Evolutionary conservation across 1,140 invertebrate genomes (phyloP), one percentile per base, ranked within the genome.

Genomic region (Oryzaephilus surinamensis): DNA sequence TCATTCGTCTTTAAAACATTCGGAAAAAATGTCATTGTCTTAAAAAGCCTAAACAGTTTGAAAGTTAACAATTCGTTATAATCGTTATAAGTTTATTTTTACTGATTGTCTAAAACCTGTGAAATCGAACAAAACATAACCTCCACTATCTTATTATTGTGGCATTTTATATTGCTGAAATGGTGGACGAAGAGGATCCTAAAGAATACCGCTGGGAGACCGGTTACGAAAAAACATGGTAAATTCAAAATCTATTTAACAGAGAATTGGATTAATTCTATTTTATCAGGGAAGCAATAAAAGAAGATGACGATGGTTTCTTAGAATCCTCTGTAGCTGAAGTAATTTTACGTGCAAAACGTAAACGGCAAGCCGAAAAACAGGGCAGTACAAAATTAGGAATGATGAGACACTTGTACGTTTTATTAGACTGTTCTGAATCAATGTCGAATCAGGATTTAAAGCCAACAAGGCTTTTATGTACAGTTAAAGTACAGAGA

Each of bases 181-280:
- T 55, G 51, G 48, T 72, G 35, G 81, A 86, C 32, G 84, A 91
- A 33, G 86, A 89, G 26, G 87, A 91, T 57, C 74, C 78, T 26
- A 91, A 92, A 56, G 90, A 92, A 57, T 97, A 97, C 60, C 74
- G 90, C 14, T 97, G 92, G 92, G 92, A 97, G 62, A 92, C 86
- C 26, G 93, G 92, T 54, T 97, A 97, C 67, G 92, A 97, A 64
- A 92, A 91, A 65, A 93, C 89, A 57, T 94, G 90, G 90, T 88
- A 69, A 69, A 57, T 61, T 35, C 39, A 39, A 41, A 40, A 41
- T 47, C 37, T 19, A 32, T 17, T 24, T 28, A 24, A 10, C 10
- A 26, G 5, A 15, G 24, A 4, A 20, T 18, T 38, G 37, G 26
- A 6, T 40, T 31, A 32, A 26, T 26, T 23, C 13, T 45, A 13